Base-by-base conservation (phyloP, 1,140 invertebrate species). In the Euura saliciscinereae region DNA sequence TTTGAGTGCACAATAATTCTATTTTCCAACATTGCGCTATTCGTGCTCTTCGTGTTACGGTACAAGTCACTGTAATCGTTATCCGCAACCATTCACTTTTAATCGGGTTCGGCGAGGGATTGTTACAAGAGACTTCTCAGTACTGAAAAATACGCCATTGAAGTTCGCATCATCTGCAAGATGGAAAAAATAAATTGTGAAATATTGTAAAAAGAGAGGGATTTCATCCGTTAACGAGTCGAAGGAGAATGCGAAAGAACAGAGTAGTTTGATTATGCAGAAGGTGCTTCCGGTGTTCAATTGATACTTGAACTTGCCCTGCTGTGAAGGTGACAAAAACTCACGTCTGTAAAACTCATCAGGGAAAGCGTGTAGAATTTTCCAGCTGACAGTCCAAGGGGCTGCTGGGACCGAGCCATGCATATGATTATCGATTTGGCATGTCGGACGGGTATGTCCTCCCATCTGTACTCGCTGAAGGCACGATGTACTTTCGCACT, bases 61-160 rank as follows among this genome's bases (percentile, higher is more conserved):
- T 28, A 28, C 28, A 28, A 28, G 28, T 28, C 28, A 28, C 28
- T 28, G 28, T 28, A 28, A 28, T 28, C 28, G 28, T 28, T 28
- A 1, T 28, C 28, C 28, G 28, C 28, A 28, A 28, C 28, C 28
- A 28, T 28, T 28, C 28, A 28, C 0, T 28, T 28, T 28, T 28
- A 0, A 28, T 28, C 28, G 28, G 28, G 28, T 28, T 28, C 28
- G 28, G 8, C 13, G 8, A 59, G 3, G 3, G 13, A 1, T 59
- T 43, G 69, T 67, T 76, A 78, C 46, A 80, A 69, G 5, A 76
- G 66, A 2, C 71, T 76, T 72, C 78, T 77, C 44, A 80, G 65
- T 11, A 80, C 76, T 10, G 79, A 80, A 6, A 80, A 71, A 11
- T 80, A 80, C 44, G 73, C 78, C 72, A 78, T 76, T 0, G 78